Conservation (phyloP, 2,113 vertebrate genomes). For the Rhombomys opimus region DNA sequence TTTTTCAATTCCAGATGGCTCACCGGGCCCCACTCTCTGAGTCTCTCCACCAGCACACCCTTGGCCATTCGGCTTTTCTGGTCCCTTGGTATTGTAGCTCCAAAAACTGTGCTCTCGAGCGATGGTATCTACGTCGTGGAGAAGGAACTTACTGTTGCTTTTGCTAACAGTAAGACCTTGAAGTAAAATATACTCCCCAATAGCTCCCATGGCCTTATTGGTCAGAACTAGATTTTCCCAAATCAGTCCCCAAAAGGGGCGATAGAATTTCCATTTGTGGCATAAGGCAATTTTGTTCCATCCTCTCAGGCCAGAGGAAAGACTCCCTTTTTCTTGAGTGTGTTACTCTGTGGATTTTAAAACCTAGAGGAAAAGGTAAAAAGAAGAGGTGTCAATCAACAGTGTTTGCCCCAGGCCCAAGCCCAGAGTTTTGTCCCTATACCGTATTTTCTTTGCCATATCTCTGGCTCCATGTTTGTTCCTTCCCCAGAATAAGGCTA, state of each 20-base stretch:
- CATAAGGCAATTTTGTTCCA: neutral
- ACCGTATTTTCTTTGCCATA: neutral
- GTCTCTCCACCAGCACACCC: neutral
- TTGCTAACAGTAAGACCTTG: constrained; percentile 26
- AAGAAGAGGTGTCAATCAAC: neutral
- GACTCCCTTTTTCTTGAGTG: neutral
- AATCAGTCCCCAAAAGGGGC: neutral
- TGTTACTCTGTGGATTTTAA: neutral
- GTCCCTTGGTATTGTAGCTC: neutral
- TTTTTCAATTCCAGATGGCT: neutral
- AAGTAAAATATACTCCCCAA: neutral
- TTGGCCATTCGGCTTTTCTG: neutral
- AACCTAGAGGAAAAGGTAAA: neutral
- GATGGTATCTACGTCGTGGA: neutral
- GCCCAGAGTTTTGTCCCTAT: too few relatives aligned
- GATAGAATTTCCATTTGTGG: neutral
- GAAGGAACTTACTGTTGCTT: neutral
- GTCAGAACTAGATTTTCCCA: neutral
- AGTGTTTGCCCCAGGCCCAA: neutral
- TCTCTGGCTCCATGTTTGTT: neutral
- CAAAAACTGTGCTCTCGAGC: neutral
- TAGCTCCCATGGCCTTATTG: neutral
- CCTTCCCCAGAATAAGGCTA: neutral
- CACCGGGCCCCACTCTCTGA: neutral
- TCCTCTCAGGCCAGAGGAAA: neutral